Evolutionary conservation across 2,888 invertebrate genomes (phyloP).

Genomic region (Fabriciana adippe): DNA sequence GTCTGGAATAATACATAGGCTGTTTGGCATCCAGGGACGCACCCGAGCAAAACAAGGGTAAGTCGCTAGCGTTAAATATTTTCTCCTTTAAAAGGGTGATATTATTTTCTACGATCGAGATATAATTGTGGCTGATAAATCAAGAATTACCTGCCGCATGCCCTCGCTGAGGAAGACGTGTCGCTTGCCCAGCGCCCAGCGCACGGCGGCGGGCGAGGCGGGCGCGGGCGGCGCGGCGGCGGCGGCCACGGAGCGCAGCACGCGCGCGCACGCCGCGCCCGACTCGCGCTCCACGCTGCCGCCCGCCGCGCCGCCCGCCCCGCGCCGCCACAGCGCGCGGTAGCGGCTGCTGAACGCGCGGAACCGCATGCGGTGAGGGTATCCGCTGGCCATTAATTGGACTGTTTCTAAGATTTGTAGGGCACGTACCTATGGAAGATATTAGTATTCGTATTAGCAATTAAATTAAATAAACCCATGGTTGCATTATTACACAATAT

Average conservation of each 20-base stretch:
- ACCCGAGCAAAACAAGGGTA: no score
- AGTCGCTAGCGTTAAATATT: no score
- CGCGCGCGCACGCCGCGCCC: slow-evolving; percentile 84
- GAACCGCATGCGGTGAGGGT: slow-evolving; percentile 97
- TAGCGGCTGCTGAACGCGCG: slow-evolving; percentile 95
- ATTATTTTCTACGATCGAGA: no score
- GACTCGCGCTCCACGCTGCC: slow-evolving; percentile 85
- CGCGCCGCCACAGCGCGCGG: slow-evolving; percentile 91
- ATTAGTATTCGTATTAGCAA: not conserved
- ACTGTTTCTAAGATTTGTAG: slow-evolving; percentile 96
- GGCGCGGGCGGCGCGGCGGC: slow-evolving; percentile 90
- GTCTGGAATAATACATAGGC: not conserved
- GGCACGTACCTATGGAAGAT: slow-evolving; percentile 85
- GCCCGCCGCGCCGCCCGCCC: slow-evolving; percentile 88
- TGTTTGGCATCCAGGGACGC: not conserved
- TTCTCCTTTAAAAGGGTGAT: no score
- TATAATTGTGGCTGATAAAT: not conserved
- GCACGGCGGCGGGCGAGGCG: slow-evolving; percentile 83
- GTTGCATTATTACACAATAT: no score
- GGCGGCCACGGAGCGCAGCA: slow-evolving; percentile 89
- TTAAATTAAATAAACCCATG: not conserved
- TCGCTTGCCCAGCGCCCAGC: slow-evolving; percentile 95
- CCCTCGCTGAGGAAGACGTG: slow-evolving; percentile 97
- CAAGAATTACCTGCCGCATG: slow-evolving; percentile 88
- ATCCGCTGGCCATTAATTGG: slow-evolving; percentile 96